phyloP scores from a whole-genome alignment of 1,140 invertebrate genomes.

The Drosophila ercepeae region DNA sequence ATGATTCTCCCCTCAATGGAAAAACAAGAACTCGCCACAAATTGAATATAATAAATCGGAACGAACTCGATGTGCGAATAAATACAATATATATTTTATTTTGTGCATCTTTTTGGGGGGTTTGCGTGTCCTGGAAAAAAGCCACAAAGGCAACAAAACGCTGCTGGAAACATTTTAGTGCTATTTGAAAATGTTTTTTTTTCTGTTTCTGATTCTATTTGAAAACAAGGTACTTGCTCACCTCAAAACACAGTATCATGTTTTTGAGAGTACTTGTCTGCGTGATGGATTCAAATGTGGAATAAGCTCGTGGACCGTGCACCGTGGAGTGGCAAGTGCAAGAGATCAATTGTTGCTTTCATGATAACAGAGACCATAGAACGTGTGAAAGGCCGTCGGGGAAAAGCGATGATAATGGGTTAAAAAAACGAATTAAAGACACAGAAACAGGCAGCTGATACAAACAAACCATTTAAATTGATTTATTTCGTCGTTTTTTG shows the following conservation, averaged over 20 bases:
- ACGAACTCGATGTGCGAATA: conserved; percentile 53
- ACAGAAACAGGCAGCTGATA: neutral
- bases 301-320: conserved; percentile 26
- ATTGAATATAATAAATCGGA: conserved; percentile 62
- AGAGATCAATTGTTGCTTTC: conserved; percentile 64
- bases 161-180: conserved; percentile 35
- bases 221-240: conserved; percentile 21
- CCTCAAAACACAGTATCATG: neutral
- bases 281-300: conserved; percentile 18
- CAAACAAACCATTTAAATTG: conserved; percentile 10
- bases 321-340: conserved; percentile 42
- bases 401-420: conserved; percentile 10
- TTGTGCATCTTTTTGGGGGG: conserved; percentile 15
- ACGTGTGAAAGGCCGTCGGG: conserved; percentile 34
- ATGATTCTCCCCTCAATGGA: conserved; percentile 24
- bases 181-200: conserved; percentile 28
- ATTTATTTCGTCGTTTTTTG: conserved; percentile 17
- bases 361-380: conserved; percentile 54
- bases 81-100: conserved; percentile 34
- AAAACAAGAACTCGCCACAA: conserved; percentile 33
- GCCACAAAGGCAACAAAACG: conserved; percentile 36
- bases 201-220: neutral
- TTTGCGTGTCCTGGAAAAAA: conserved; percentile 16
- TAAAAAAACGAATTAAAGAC: neutral
- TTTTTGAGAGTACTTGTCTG: neutral